phyloP scores from a whole-genome alignment of 2,113 vertebrate genomes.

The Scolopax mira region DNA sequence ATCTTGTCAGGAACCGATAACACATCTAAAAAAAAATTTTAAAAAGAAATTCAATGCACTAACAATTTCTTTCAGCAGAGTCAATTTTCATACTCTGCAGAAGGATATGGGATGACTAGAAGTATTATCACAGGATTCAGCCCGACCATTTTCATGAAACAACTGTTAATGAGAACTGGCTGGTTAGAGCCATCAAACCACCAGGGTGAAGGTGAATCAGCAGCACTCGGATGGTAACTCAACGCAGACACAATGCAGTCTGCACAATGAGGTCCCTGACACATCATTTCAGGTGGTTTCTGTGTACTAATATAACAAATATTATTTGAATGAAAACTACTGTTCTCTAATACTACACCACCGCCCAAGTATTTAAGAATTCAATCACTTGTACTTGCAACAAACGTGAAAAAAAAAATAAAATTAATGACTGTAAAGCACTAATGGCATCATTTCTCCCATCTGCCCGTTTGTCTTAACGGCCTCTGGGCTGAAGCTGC shows the following conservation, averaged over 20 bases:
- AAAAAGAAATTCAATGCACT: not conserved
- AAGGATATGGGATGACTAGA: rapidly evolving
- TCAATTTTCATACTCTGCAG: not conserved
- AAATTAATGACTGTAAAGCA: not conserved
- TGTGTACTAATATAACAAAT: not conserved
- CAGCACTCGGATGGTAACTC: not conserved
- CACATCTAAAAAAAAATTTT: slow-evolving; percentile 59
- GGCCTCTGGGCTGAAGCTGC: not conserved
- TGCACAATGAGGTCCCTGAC: too few relatives aligned
- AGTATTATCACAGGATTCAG: not conserved
- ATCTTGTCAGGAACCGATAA: slow-evolving; percentile 86
- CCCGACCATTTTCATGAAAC: not conserved
- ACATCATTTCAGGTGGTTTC: not conserved
- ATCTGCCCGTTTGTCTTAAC: not conserved
- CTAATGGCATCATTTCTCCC: not conserved
- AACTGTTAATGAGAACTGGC: not conserved
- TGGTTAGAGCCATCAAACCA: not conserved
- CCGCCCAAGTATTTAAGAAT: not conserved
- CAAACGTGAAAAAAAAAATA: not conserved
- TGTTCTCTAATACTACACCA: not conserved
- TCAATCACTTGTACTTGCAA: not conserved
- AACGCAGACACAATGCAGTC: not conserved
- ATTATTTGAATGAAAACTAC: not conserved
- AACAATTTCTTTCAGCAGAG: not conserved
- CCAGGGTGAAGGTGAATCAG: not conserved